Evolutionary conservation across 2,113 vertebrate species (phyloP), one percentile per base, ranked within the genome.

Genomic region (Rhinolophus sinicus): DNA sequence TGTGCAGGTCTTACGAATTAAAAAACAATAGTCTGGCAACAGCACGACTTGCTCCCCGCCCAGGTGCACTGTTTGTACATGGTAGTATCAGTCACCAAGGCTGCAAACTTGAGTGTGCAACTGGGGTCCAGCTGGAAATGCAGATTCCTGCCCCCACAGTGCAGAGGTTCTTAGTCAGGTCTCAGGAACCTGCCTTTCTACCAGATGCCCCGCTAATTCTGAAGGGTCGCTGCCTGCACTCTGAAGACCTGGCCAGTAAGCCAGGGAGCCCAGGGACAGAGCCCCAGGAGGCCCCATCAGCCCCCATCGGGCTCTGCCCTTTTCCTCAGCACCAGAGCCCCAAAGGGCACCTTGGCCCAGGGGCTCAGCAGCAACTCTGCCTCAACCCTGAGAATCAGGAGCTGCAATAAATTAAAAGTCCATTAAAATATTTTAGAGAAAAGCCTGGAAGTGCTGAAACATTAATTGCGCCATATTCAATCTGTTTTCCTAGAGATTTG

Each of bases 401-500:
- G 0, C 56, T 96, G 93, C 97, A 98, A 98, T 98, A 98, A 98
- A 98, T 98, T 98, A 98, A 98, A 98, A 98, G 88, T 88, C 93
- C 98, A 98, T 94, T 98, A 98, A 98, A 98, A 97, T 98, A 98
- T 98, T 98, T 98, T 97, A 98, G 97, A 96, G 97, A 98, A 98
- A 98, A 98, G 97, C 98, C 96, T 98, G 96, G 97, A 98, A 98
- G 97, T 97, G 96, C 97, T 97, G 94, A 98, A 97, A 97, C 97
- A 98, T 98, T 98, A 98, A 98, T 97, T 98, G 98, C 98, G 97
- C 97, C 95, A 98, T 97, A 98, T 97, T 98, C 98, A 98, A 98
- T 98, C 98, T 98, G 98, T 98, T 97, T 98, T 98, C 97, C 92
- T 97, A 96, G 97, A 97, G 97, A 98, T 97, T 95, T 95, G 88